Conservation (phyloP, 2,113 vertebrate species). For the Phoxinus phoxinus region DNA sequence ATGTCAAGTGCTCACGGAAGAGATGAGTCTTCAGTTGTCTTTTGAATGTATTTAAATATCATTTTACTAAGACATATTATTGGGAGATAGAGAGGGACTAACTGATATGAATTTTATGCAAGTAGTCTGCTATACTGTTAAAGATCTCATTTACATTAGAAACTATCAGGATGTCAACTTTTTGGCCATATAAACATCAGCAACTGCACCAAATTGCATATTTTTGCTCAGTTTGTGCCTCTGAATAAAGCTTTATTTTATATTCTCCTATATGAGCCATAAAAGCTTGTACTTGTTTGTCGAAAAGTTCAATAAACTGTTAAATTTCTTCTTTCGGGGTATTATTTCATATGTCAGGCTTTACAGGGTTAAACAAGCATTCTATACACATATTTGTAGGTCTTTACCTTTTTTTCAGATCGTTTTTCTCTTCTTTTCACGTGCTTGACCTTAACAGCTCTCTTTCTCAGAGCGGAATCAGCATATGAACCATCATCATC, state of each 20-base stretch:
- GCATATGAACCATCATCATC: slow-evolving; percentile 83
- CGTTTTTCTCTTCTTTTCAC: slow-evolving; percentile 94
- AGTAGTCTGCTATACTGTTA: not conserved
- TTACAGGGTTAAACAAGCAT: not conserved
- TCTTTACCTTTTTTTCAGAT: slow-evolving; percentile 86
- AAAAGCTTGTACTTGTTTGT: not conserved
- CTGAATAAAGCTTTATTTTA: not conserved
- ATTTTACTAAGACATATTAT: not conserved
- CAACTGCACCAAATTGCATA: not conserved
- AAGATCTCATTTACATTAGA: not conserved
- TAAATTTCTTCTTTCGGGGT: too few species aligned
- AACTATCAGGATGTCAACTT: not conserved
- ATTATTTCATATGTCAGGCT: too few species aligned
- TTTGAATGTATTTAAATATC: too few species aligned
- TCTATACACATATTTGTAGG: not conserved
- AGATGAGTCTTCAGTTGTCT: too few species aligned
- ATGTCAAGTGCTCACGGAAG: too few species aligned
- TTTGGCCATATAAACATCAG: not conserved
- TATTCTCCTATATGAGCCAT: not conserved
- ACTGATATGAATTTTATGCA: not conserved
- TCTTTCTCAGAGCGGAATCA: slow-evolving; percentile 85
- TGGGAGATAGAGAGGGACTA: not conserved
- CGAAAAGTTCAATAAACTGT: too few species aligned
- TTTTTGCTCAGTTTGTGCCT: not conserved
- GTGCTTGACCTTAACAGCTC: slow-evolving; percentile 92